Base-by-base conservation (phyloP, 2,113 vertebrate genomes). In the Pitta sordida region DNA sequence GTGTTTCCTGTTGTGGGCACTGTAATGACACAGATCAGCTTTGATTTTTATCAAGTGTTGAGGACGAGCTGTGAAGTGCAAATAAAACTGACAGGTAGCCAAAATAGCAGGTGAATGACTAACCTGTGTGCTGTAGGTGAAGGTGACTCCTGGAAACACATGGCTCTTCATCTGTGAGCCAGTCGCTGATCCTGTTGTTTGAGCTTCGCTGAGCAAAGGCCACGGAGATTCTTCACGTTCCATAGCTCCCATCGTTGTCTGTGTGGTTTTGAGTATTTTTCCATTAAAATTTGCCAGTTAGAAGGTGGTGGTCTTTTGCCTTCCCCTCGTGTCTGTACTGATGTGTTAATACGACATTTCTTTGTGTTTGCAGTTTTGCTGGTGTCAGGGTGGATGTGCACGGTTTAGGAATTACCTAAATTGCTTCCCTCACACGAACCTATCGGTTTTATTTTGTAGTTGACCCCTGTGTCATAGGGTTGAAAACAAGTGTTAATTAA, bases 21-120 rank as follows among this genome's bases (percentile, higher is more conserved):
- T 82, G 29, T 74, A 77, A 63, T 67, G 82, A 67, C 82, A 70
- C 15, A 4, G 24, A 94, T 94, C 74, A 70, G 51, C 71, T 90
- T 93, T 91, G 87, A 83, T 94, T 94, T 89, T 87, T 96, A 86
- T 90, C 76, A 67, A 19, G 69, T 11, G 76, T 52, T 44, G 69
- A 76, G 88, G 74, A 65, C 32, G 83, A 91, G 74, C 78, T 84
- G 62, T 83, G 81, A 79, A 91, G 81, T 15, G 5, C 63, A 62
- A 73, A 59, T 43, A 51, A 77, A 88, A 15, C 46, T 2, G 11
- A 86, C 79, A 88, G 86, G 86, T 91, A 88, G 88, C 75, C 71
- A 59, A 14, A 91, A 53, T 24, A 86, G 59, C 82, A 91, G 79
- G 88, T 95, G 91, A 91, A 83, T 83, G 58, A 77, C 67, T 73